A percentile compares a stretch with the other conserved stretches of the same genome.
These are phyloP conservation scores for Mus minutoides DNA, from an alignment of 2,797 vertebrate genomes.

Conservation along the genomic window DNA sequence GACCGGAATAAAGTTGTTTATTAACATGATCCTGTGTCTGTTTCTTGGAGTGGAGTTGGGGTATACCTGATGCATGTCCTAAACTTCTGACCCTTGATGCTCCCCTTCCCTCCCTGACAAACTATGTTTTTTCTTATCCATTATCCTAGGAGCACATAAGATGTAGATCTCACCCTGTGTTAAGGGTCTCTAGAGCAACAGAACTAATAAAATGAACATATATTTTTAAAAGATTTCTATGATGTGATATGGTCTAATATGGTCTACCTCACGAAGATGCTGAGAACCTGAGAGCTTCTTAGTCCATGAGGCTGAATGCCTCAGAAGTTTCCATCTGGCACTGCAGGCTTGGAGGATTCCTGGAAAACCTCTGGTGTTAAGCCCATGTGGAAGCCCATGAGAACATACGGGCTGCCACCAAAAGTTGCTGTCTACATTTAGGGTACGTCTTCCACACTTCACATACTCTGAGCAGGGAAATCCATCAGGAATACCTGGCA, in stretches of 20 bases:
- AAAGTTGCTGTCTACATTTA: not conserved
- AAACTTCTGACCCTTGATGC: not conserved
- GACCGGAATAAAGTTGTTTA: conserved; percentile 76
- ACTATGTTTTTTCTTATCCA: not conserved
- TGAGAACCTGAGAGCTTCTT: not conserved
- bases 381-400: not conserved
- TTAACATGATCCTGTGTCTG: conserved; percentile 4
- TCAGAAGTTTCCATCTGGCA: not conserved
- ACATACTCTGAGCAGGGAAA: not conserved
- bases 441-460: not conserved
- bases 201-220: not conserved
- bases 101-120: not conserved
- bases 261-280: not conserved
- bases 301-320: not conserved
- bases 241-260: not conserved
- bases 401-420: not conserved
- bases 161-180: not conserved
- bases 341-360: not conserved
- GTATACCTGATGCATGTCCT: not conserved
- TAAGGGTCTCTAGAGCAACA: not conserved
- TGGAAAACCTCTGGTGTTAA: not conserved
- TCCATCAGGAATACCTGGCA: not conserved
- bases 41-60: not conserved
- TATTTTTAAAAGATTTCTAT: not conserved
- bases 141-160: not conserved